Conservation (phyloP, 2,113 vertebrate genomes). For the Lasiurus cinereus region DNA sequence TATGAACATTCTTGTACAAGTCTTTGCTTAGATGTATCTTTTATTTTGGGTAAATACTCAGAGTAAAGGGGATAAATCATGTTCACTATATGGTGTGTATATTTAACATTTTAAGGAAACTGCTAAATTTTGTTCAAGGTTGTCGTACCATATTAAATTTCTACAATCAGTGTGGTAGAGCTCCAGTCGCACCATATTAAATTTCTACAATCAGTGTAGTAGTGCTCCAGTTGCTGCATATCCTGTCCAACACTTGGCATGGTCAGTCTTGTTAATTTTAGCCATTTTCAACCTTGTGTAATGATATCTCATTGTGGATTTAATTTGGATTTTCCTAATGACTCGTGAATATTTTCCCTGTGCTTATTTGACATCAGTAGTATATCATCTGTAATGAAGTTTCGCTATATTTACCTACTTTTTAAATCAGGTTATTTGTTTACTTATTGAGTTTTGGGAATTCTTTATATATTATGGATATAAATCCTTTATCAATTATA, state of each 20-base stretch:
- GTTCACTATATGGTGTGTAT: not conserved
- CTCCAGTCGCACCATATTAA: not conserved
- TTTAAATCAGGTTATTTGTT: conserved; percentile 21
- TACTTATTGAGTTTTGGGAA: conserved; percentile 50
- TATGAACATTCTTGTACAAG: not conserved
- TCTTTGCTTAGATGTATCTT: not conserved
- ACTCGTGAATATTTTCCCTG: not conserved
- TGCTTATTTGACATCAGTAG: not conserved
- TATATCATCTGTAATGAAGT: not conserved
- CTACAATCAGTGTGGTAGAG: not conserved
- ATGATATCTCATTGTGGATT: not conserved
- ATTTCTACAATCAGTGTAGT: not conserved
- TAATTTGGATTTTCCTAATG: conserved; percentile 29
- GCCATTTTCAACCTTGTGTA: not conserved
- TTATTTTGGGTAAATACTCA: not conserved
- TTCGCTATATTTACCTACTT: not conserved
- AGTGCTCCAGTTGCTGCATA: not conserved
- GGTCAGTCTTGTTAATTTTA: conserved; percentile 18
- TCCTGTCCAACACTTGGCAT: not conserved
- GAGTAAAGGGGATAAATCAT: not conserved
- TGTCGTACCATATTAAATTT: not conserved
- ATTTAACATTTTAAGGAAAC: conserved; percentile 12
- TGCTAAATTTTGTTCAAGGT: not conserved
- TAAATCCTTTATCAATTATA: not conserved
- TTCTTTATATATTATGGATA: conserved; percentile 22